Evolutionary conservation across 2,888 invertebrate species (phyloP), one percentile per base, ranked within the genome.

Genomic region (Tubiluchus corallicola): DNA sequence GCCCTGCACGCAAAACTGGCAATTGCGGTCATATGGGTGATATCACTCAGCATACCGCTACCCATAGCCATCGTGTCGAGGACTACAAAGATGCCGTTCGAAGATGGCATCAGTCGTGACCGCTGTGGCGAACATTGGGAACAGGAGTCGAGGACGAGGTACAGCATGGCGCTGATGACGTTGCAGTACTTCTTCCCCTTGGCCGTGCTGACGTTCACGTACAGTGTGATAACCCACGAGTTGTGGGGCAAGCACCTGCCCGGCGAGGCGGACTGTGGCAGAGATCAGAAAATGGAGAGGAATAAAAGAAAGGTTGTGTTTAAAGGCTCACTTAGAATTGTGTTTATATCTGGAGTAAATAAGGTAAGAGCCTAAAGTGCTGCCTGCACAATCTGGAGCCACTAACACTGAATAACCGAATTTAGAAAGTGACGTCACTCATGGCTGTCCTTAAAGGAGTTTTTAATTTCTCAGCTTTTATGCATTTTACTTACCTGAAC

Each of bases 211-310:
- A 69, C 84, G 46, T 81, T 79, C 61, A 84, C 87, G 1, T 88
- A 88, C 60, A 76, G 78, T 2, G 74, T 82, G 52, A 88, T 88
- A 48, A 85, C 80, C 0, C 71, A 79, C 41, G 78, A 80, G 13
- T 82, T 88, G 39, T 85, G 85, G 83, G 82, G 82, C 17, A 79
- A 82, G 51, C 70, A 77, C 29, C 78, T 82, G 4, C 85, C 87
- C 0, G 87, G 87, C 0, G 87, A 87, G 62, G 85, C 85, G 0
- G 80, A 84, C 59, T 76, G 79, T 48, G 74, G 72, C 3, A 68
- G 87, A 39, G 87, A 87, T 66, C 75, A 77, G 51, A 71, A 83
- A 40, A 76, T 85, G 68, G 83, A 82, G 5, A 74, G 76, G 51
- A 82, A 84, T 2, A 87, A 87, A 62, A 70, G 80, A 66, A 85